A percentile compares a stretch with the other conserved stretches of the same genome.
Evolutionary conservation across 2,113 vertebrate species (phyloP).

Genomic region (Ploceus nigricollis): DNA sequence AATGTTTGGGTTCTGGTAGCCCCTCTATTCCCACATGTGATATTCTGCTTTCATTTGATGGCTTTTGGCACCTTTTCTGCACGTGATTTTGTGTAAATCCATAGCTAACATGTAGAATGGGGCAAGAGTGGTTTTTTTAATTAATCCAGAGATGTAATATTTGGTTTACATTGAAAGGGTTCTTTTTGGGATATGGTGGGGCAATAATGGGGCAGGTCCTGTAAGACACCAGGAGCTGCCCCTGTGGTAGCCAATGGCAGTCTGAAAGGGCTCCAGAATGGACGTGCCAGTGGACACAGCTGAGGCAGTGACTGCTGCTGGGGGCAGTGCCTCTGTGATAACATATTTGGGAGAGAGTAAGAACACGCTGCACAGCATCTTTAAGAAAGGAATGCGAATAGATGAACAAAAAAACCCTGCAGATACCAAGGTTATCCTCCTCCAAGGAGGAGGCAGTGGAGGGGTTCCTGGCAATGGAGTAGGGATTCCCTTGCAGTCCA

Average conservation of each 20-base stretch:
- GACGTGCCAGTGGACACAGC: accelerated
- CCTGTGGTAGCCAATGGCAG: too few species aligned
- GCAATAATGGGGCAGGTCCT: neutral
- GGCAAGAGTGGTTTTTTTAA: neutral
- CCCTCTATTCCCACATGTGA: neutral
- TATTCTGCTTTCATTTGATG: neutral
- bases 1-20: neutral
- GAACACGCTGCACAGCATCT: accelerated
- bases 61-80: neutral
- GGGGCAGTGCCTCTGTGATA: neutral
- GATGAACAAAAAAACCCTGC: neutral
- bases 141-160: neutral
- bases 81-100: neutral
- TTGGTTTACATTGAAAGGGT: neutral
- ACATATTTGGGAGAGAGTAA: accelerated
- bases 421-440: neutral
- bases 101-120: neutral
- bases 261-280: neutral
- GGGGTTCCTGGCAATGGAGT: accelerated
- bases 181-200: neutral
- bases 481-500: neutral
- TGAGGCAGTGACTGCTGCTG: neutral
- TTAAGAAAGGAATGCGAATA: neutral
- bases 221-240: neutral
- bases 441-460: neutral